These are phyloP conservation scores for Operophtera brumata DNA, from an alignment of 2,888 invertebrate species.

Conservation along the genomic window DNA sequence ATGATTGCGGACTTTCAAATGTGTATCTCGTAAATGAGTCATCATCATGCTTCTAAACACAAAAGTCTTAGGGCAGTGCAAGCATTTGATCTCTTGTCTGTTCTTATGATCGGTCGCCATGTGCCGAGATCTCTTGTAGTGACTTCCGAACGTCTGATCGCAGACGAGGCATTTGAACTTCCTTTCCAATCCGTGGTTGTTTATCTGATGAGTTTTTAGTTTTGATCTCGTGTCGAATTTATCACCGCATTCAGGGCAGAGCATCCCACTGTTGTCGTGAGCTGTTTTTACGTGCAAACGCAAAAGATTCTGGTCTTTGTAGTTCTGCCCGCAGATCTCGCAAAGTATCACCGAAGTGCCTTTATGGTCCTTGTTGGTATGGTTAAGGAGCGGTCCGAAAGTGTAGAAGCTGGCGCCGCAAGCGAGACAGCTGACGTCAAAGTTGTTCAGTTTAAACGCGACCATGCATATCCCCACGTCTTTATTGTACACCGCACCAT, in stretches of 20 bases:
- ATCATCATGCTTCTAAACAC: conserved; percentile 74
- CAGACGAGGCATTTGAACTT: conserved; percentile 77
- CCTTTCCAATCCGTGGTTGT: conserved; percentile 68
- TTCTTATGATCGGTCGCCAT: conserved; percentile 70
- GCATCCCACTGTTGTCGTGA: conserved; percentile 60
- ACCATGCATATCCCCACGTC: conserved; percentile 69
- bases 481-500: conserved; percentile 60
- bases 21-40: conserved; percentile 66
- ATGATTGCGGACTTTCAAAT: conserved; percentile 66
- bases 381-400: conserved; percentile 66
- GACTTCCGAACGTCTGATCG: conserved; percentile 61
- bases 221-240: conserved; percentile 75
- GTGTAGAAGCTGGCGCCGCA: conserved; percentile 66
- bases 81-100: conserved; percentile 65
- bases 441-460: conserved; percentile 66
- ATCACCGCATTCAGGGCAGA: conserved; percentile 70
- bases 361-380: conserved; percentile 73
- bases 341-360: conserved; percentile 67
- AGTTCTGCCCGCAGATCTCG: conserved; percentile 70
- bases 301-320: conserved; percentile 61
- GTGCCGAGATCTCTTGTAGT: conserved; percentile 65
- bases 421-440: conserved; percentile 58
- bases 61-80: conserved; percentile 70
- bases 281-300: conserved; percentile 61
- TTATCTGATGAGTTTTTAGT: conserved; percentile 71